A percentile compares a stretch with the other conserved stretches of the same genome.
These are phyloP conservation scores for Melieria omissa DNA, from an alignment of 2,888 invertebrate genomes.

Conservation along the genomic window DNA sequence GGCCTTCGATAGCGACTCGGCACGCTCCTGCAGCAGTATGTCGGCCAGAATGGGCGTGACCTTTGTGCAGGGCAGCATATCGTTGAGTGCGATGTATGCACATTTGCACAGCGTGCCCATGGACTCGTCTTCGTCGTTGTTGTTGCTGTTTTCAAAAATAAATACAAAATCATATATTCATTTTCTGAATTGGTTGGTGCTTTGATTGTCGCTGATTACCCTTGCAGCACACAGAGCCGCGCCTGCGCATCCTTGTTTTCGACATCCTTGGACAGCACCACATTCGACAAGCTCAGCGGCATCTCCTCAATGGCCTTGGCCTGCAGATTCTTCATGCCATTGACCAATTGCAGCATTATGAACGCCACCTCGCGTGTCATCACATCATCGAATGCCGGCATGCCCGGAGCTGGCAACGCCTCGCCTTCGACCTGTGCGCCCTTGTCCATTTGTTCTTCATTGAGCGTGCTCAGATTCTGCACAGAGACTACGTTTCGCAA, in stretches of 20 bases:
- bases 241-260: conserved; percentile 73
- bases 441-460: conserved; percentile 55
- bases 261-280: conserved; percentile 77
- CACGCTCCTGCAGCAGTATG: conserved; percentile 71
- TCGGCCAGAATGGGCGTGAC: conserved; percentile 77
- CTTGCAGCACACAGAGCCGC: conserved; percentile 79
- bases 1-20: conserved; percentile 71
- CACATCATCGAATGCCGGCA: conserved; percentile 68
- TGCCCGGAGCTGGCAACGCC: conserved; percentile 46
- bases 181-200: not conserved
- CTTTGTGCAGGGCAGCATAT: conserved; percentile 76
- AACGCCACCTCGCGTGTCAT: conserved; percentile 77
- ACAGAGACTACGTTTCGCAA: conserved; percentile 69
- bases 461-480: conserved; percentile 64
- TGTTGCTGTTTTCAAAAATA: conserved; percentile 68
- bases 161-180: not conserved
- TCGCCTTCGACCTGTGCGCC: conserved; percentile 5
- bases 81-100: conserved; percentile 76
- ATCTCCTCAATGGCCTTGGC: conserved; percentile 86
- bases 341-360: conserved; percentile 82
- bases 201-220: conserved; percentile 68
- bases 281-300: conserved; percentile 76
- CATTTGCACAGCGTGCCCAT: conserved; percentile 82
- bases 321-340: conserved; percentile 83
- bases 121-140: conserved; percentile 75